Evolutionary conservation across 1,140 invertebrate genomes (phyloP).

Genomic region (Cryptotermes secundus): DNA sequence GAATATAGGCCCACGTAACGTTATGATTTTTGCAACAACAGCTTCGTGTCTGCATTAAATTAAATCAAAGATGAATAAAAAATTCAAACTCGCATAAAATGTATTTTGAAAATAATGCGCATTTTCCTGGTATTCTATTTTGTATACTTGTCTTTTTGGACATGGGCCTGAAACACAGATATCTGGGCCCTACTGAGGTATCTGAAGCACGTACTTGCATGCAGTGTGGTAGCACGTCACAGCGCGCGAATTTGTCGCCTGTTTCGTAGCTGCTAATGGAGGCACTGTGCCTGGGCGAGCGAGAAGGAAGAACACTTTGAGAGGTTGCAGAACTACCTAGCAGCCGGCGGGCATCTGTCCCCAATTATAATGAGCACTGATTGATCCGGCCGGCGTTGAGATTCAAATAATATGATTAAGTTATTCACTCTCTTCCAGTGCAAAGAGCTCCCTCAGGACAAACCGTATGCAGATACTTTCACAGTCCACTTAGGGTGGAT

Average conservation of each 20-base stretch:
- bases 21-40: too few relatives aligned
- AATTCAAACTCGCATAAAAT: too few relatives aligned
- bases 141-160: too few relatives aligned
- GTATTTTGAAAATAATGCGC: too few relatives aligned
- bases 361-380: constrained; percentile 9
- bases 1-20: too few relatives aligned
- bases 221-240: too few relatives aligned
- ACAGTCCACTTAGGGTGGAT: background rate
- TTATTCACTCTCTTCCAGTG: background rate
- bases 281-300: background rate
- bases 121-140: too few relatives aligned
- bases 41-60: too few relatives aligned
- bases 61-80: too few relatives aligned
- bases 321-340: background rate
- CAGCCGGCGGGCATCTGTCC: background rate
- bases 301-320: background rate
- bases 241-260: background rate
- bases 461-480: background rate
- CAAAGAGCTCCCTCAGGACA: background rate
- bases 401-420: background rate
- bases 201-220: too few relatives aligned
- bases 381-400: background rate
- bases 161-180: too few relatives aligned
- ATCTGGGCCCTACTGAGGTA: too few relatives aligned
- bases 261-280: background rate